A percentile compares a stretch with the other conserved stretches of the same genome.
These are phyloP conservation scores for Camponotus floridanus DNA, from an alignment of 1,140 invertebrate genomes.

Conservation along the genomic window DNA sequence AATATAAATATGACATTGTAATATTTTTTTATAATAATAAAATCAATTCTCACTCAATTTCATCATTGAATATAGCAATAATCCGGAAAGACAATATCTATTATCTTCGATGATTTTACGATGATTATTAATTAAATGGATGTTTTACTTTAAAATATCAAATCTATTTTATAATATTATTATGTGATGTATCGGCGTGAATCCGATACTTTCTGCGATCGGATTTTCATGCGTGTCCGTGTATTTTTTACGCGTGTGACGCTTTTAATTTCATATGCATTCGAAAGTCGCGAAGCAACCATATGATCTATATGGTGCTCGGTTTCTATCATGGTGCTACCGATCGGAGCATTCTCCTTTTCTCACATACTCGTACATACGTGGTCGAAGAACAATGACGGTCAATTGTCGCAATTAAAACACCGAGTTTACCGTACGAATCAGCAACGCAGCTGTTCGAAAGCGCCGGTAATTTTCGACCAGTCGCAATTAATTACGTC, in stretches of 20 bases:
- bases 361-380: conserved; percentile 52
- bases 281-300: not conserved
- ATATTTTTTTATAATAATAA: conserved; percentile 26
- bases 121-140: not conserved
- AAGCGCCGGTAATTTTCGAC: conserved; percentile 48
- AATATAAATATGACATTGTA: not conserved
- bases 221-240: not conserved
- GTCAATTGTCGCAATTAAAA: conserved; percentile 71
- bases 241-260: too few species aligned
- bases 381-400: conserved; percentile 60
- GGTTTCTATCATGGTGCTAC: not conserved
- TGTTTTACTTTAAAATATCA: not conserved
- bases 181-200: too few species aligned
- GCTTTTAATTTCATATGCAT: conserved; percentile 3
- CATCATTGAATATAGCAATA: not conserved
- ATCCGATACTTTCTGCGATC: not conserved
- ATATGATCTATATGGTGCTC: conserved; percentile 4
- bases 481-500: conserved; percentile 44
- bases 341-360: conserved; percentile 34
- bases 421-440: conserved; percentile 63
- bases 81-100: not conserved
- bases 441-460: conserved; percentile 68
- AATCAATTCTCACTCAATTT: not conserved
- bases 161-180: not conserved
- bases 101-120: not conserved